Evolutionary conservation across 2,797 vertebrate genomes (phyloP), one percentile per base, ranked within the genome.

Genomic region (Sebastolobus altivelis): DNA sequence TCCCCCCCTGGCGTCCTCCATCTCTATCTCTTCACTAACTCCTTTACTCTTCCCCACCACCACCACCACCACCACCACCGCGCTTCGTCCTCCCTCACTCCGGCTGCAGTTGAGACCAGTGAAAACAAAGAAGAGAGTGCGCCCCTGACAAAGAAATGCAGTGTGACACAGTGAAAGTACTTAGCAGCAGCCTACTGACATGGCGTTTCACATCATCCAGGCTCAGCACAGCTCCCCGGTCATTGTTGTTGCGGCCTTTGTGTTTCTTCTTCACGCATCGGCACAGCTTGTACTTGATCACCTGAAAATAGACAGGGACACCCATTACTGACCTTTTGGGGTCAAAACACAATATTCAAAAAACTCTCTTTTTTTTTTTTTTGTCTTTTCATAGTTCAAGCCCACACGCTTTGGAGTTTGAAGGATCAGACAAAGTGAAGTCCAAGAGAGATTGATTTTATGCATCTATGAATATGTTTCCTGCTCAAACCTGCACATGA

Each of bases 131-230:
- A 40, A 20, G 73, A 86, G 38, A 82, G 81, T 10, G 71, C 49
- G 81, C 11, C 76, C 58, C 73, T 87, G 77, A 90, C 87, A 74
- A 67, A 37, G 56, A 69, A 18, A 80, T 72, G 63, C 65, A 54
- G 38, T 72, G n/a, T 86, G 86, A 88, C 83, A 87, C 65, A 80
- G 82, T 72, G 62, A 59, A 56, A 83, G 79, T 84, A 80, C 81
- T 88, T 55, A 72, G 81, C 77, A 71, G 87, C 62, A 49, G 86
- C 79, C 81, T 87, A 96, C 98, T 99, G 89, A 99, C 98, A 63
- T 99, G 98, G 94, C 96, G 97, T 87, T 99, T 99, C 87, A 99
- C 97, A 75, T 99, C 97, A 31, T 99, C 98, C 96, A 99, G 96
- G 94, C 97, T 99, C 92, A 99, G 96, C 16, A 97, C 96, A 20